A percentile compares a stretch with the other conserved stretches of the same genome.
These are phyloP conservation scores for Anodontia alba DNA, from an alignment of 2,888 invertebrate genomes.

Conservation along the genomic window DNA sequence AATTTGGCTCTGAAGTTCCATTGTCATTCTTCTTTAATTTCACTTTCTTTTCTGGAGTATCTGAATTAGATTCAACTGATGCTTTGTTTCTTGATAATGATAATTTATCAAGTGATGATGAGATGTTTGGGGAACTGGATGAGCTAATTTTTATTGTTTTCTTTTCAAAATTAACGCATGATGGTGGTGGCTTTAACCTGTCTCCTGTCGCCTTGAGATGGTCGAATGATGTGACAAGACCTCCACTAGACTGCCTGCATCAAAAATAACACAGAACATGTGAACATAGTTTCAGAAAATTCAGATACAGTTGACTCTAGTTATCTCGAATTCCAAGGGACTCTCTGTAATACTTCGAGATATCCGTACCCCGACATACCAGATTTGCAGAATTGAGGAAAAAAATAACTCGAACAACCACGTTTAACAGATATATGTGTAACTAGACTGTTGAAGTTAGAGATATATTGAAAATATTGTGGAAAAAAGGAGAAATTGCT, in stretches of 20 bases:
- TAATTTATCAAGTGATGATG: slow-evolving; percentile 1
- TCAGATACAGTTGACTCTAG: too few species aligned
- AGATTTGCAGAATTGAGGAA: too few species aligned
- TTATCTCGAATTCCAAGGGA: too few species aligned
- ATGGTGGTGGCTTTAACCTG: slow-evolving; percentile 77
- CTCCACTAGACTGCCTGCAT: slow-evolving; percentile 2
- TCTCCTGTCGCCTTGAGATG: slow-evolving; percentile 35
- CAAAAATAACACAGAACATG: too few species aligned
- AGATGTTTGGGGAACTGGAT: neutral
- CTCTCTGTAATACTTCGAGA: too few species aligned
- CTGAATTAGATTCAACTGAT: neutral
- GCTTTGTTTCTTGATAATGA: neutral
- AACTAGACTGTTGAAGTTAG: too few species aligned
- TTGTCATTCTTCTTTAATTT: neutral
- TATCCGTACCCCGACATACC: too few species aligned
- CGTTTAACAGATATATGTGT: too few species aligned
- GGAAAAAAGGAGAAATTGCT: too few species aligned
- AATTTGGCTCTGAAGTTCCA: neutral
- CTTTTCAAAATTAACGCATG: slow-evolving; percentile 73
- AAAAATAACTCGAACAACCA: too few species aligned
- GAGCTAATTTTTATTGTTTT: slow-evolving; percentile 76
- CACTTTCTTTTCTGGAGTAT: neutral
- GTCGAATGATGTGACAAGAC: neutral
- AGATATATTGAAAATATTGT: too few species aligned
- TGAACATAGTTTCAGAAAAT: too few species aligned